phyloP scores from a whole-genome alignment of 2,888 invertebrate species.

The Rhaphigaster nebulosa region DNA sequence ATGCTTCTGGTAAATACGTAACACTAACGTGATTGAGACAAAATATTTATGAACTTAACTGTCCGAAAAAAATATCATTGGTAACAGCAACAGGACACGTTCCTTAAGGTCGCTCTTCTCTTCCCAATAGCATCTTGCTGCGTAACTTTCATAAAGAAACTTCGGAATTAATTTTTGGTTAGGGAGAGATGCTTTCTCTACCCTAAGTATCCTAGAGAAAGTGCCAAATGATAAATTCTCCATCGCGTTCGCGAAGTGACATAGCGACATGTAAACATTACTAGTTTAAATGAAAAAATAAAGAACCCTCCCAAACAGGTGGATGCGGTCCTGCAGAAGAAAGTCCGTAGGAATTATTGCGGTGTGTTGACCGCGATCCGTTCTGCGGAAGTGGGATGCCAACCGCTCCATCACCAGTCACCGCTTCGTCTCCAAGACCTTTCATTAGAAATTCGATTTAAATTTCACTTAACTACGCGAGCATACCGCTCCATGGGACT shows the following conservation, averaged over 20 bases:
- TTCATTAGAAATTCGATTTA: constrained; percentile 42
- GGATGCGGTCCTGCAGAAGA: constrained; percentile 32
- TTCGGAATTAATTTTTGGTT: constrained; percentile 43
- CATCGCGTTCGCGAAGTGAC: neutral
- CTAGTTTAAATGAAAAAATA: constrained; percentile 4
- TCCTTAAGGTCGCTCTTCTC: neutral
- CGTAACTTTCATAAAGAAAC: constrained; percentile 49
- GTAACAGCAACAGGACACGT: neutral
- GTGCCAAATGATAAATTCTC: constrained; percentile 48
- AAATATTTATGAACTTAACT: no score
- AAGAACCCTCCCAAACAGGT: neutral
- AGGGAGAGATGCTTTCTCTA: constrained; percentile 35
- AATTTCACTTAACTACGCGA: constrained; percentile 18
- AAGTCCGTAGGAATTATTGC: constrained; percentile 38
- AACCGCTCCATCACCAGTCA: neutral
- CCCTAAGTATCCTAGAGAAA: constrained; percentile 39
- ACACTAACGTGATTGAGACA: no score
- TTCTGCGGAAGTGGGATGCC: constrained; percentile 11
- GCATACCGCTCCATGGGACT: constrained; percentile 3
- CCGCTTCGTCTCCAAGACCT: neutral
- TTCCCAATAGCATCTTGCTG: neutral
- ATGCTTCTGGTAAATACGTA: no score
- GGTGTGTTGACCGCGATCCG: constrained; percentile 44
- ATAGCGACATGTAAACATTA: constrained; percentile 33
- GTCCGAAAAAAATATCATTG: neutral